Percentiles rank a stretch among this genome's conserved stretches.
phyloP scores from a whole-genome alignment of 2,888 invertebrate genomes.

The Belgica antarctica region DNA sequence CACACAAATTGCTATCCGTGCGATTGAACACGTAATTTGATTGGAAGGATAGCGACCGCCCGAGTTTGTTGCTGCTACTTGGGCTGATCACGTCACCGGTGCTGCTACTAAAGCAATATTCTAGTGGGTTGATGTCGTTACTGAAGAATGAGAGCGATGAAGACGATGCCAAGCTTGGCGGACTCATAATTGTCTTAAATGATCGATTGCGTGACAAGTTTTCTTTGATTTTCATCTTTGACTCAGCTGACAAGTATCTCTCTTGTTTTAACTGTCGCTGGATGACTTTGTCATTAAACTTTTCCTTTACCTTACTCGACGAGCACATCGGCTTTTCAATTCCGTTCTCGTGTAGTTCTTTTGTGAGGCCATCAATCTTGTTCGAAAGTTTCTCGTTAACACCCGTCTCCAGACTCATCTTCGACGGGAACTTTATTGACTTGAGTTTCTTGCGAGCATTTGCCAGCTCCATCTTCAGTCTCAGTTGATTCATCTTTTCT shows the following conservation, averaged over 20 bases:
- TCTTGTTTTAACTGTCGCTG: constrained; percentile 12
- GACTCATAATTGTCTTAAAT: constrained; percentile 46
- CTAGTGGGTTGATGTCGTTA: constrained; percentile 23
- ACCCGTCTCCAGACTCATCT: background rate
- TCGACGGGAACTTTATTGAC: constrained; percentile 19
- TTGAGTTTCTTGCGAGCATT: constrained; percentile 32
- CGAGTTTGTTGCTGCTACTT: constrained; percentile 2
- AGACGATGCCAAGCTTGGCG: constrained; percentile 8
- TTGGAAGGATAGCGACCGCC: constrained; percentile 33
- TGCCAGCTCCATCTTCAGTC: constrained; percentile 28
- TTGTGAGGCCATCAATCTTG: background rate
- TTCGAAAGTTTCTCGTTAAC: background rate
- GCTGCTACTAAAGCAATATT: constrained; percentile 17
- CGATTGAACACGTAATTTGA: constrained; percentile 23
- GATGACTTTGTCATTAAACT: constrained; percentile 16
- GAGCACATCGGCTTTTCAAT: constrained; percentile 6
- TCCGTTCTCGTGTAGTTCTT: background rate
- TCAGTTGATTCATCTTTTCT: constrained; percentile 25
- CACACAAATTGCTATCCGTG: constrained; percentile 14
- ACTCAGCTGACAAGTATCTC: background rate
- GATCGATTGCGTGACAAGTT: constrained; percentile 47
- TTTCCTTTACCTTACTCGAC: background rate
- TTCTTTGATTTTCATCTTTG: constrained; percentile 45
- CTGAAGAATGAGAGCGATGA: constrained; percentile 29
- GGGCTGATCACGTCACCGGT: background rate